Evolutionary conservation across 2,113 vertebrate genomes (phyloP), one percentile per base, ranked within the genome.

Genomic region (Tinamus guttatus): DNA sequence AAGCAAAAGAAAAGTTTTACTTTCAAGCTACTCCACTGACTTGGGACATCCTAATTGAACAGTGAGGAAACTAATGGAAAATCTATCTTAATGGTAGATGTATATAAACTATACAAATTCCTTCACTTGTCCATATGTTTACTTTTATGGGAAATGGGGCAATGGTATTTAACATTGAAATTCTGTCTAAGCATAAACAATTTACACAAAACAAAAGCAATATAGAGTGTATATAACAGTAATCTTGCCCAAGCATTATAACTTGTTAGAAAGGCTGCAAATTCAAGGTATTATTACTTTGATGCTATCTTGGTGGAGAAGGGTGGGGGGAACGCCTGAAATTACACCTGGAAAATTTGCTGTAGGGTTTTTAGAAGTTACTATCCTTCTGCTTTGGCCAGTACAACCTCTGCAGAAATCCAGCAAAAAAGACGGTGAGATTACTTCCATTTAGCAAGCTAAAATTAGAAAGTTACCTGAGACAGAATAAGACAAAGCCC

Each of bases 381-480:
- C 68, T 69, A 27, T 54, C 36, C 32, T 87, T 88, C 67, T 77
- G 43, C 80, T 69, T 0, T 65, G 38, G 80, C 43, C 78, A 28
- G 45, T 49, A 91, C 41, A 85, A 87, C 18, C 40, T 91, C 92
- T 68, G 58, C 68, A 90, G 67, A 80, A 32, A 92, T 58, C 51
- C 83, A 68, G 75, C 54, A 41, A 41, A 41, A 76, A 79, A 83
- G 67, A 64, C 2, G 85, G 21, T 17, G 60, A 80, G 58, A 62
- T 81, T 88, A 40, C 11, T 49, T 88, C 80, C 76, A 70, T 16
- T 58, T 49, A 5, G 40, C 30, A 74, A 92, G 62, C 59, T 80
- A 34, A 62, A 95, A 87, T 80, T 7, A 77, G 80, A 88, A 93
- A 93, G 43, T 68, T 67, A 47, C 68, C 68, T 64, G 21, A 82